Percentiles rank a stretch among this genome's conserved stretches.
phyloP scores from a whole-genome alignment of 2,113 vertebrate species.

The Nothoprocta pentlandii region DNA sequence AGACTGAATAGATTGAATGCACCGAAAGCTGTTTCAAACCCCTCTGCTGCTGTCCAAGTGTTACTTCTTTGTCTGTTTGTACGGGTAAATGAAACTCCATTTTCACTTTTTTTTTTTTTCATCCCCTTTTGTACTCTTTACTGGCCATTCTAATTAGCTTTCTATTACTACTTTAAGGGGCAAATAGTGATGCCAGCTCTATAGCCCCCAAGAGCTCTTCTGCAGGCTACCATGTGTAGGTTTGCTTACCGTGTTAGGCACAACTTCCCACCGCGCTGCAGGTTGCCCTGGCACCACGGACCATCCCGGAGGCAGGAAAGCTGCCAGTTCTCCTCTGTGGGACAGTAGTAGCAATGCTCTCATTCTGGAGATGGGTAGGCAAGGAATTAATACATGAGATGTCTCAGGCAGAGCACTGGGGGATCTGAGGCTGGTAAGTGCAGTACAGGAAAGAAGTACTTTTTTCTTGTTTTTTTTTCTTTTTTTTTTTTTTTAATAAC shows the following conservation, averaged over 20 bases:
- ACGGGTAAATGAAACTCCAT: not conserved
- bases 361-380: not conserved
- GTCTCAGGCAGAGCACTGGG: not conserved
- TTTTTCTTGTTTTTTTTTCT: not conserved
- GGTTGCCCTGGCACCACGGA: not conserved
- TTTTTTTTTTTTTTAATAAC: not conserved
- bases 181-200: not conserved
- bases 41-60: conserved; percentile 26
- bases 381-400: not conserved
- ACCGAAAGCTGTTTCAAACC: conserved; percentile 25
- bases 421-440: not conserved
- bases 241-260: not conserved
- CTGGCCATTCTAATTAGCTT: conserved; percentile 52
- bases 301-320: not conserved
- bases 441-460: not conserved
- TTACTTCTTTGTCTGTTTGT: conserved; percentile 38
- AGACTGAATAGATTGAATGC: not conserved
- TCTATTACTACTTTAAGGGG: conserved; percentile 19
- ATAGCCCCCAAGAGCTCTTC: not conserved
- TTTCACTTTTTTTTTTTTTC: conserved; percentile 12
- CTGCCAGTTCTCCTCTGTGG: not conserved
- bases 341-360: not conserved
- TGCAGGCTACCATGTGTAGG: not conserved
- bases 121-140: conserved; percentile 21
- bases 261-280: not conserved